Evolutionary conservation across 1,140 invertebrate genomes (phyloP).

Genomic region (Drosophila sulfurigaster): DNA sequence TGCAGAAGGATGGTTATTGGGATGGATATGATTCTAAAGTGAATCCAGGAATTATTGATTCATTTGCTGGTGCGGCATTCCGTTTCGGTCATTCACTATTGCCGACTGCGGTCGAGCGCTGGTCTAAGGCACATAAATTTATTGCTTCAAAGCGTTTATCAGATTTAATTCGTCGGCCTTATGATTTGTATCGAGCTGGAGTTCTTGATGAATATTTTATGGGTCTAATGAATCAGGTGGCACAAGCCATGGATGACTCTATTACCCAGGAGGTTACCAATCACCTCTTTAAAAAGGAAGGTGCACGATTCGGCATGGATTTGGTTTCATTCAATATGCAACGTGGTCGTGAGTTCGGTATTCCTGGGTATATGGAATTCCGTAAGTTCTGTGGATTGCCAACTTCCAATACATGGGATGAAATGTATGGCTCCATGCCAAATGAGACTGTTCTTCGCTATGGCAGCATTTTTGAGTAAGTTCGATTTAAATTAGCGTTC

Average conservation of each 20-base stretch:
- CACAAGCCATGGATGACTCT: slow-evolving; percentile 97
- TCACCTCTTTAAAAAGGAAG: slow-evolving; percentile 95
- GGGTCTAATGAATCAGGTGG: slow-evolving; percentile 97
- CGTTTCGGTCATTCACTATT: slow-evolving; percentile 95
- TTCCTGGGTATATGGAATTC: slow-evolving; percentile 97
- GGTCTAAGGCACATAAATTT: slow-evolving; percentile 97
- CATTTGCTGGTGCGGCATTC: slow-evolving; percentile 95
- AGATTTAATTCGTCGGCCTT: slow-evolving; percentile 94
- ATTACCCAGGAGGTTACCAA: slow-evolving; percentile 97
- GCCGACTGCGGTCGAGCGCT: slow-evolving; percentile 94
- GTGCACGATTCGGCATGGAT: slow-evolving; percentile 94
- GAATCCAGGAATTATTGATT: slow-evolving; percentile 94
- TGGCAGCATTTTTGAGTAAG: slow-evolving; percentile 91
- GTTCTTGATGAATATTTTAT: slow-evolving; percentile 96
- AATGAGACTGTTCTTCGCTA: slow-evolving; percentile 94
- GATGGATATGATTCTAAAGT: slow-evolving; percentile 93
- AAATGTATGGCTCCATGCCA: slow-evolving; percentile 94
- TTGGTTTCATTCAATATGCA: slow-evolving; percentile 98
- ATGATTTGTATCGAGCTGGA: slow-evolving; percentile 95
- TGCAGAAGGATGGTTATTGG: slow-evolving; percentile 95
- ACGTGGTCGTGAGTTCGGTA: slow-evolving; percentile 95
- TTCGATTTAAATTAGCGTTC: neutral
- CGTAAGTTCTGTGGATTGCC: slow-evolving; percentile 96
- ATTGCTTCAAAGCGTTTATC: slow-evolving; percentile 96
- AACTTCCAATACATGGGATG: slow-evolving; percentile 92